Base-by-base conservation (phyloP, 2,113 vertebrate species). In the Sander vitreus region DNA sequence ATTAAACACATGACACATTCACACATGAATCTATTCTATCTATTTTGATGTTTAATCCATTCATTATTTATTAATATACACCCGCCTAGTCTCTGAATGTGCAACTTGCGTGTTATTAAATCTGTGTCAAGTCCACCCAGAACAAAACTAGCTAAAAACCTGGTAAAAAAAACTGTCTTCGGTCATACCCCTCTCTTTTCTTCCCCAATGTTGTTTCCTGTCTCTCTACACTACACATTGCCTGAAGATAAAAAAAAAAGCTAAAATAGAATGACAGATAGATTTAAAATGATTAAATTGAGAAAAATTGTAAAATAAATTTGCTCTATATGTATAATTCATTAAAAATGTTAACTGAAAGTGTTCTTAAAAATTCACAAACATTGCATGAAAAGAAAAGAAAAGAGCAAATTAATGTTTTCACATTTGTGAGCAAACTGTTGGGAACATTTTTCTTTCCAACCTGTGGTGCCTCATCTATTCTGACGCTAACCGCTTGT, bases 401-500 rank as follows among this genome's bases (percentile, higher is more conserved):
- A 54, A 39, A 54, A 3, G 9, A 23, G 47, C 13, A 8, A 3
- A 13, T 64, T 25, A 60, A n/a, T 19, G n/a, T 18, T 39, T 21
- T 25, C 12, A 0, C 14, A 39, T 80, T 19, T 21, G 8, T 36
- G 25, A 69, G 14, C 13, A 43, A 47, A 50, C 19, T 39, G 33
- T 39, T 4, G 2, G 19, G 27, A 64, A 57, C 14, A 1, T 57
- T 55, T 59, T 47, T 43, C 25, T 81, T 15, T 67, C 18, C 30
- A 47, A 12, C 23, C 48, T 47, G n/a, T 15, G 18, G 4, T 55
- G 36, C 43, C 72, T 73, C 15, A 5, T 79, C 25, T 30, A 14
- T 18, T 43, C 71, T 50, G 36, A 64, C 65, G 65, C 23, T 54
- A 70, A 60, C 54, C 11, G 7, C 66, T 78, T 64, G 67, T 72